A percentile compares a stretch with the other conserved stretches of the same genome.
phyloP scores from a whole-genome alignment of 2,888 invertebrate species.

The Taphrorychus bicolor region DNA sequence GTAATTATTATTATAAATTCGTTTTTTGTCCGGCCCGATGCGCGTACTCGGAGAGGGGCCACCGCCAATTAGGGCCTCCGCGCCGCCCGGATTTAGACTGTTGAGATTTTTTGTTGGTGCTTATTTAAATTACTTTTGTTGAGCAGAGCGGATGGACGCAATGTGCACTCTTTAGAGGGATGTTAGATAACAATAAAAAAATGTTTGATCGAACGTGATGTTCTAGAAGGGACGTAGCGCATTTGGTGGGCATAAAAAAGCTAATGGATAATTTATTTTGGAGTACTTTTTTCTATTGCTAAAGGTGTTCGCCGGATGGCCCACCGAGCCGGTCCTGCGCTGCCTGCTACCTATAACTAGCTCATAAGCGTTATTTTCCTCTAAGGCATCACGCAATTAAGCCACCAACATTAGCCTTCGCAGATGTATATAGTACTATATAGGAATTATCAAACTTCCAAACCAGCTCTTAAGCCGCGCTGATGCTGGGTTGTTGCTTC shows the following conservation, averaged over 20 bases:
- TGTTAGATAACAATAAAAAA: constrained; percentile 26
- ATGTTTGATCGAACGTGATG: constrained; percentile 34
- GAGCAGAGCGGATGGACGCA: constrained; percentile 37
- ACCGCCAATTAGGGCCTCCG: constrained; percentile 36
- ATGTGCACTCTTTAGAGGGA: constrained; percentile 30
- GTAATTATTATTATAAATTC: constrained; percentile 39
- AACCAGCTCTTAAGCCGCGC: constrained; percentile 16
- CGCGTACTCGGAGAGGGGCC: too few relatives aligned
- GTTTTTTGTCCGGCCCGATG: constrained; percentile 36
- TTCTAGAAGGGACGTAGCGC: constrained; percentile 21
- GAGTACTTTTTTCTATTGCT: constrained; percentile 18
- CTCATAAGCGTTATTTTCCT: constrained; percentile 20
- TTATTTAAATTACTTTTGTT: constrained; percentile 39
- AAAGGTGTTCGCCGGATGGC: constrained; percentile 29
- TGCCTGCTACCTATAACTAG: constrained; percentile 8
- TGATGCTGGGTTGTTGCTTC: constrained; percentile 22
- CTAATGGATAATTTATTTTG: constrained; percentile 40
- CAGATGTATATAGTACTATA: too few relatives aligned
- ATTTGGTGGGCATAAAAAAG: constrained; percentile 27
- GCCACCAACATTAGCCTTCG: constrained; percentile 31
- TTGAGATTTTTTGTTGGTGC: constrained; percentile 36
- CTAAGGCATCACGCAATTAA: constrained; percentile 25
- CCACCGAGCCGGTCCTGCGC: background rate
- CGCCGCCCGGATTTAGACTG: constrained; percentile 38
- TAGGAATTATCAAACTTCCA: constrained; percentile 34